Evolutionary conservation across 2,113 vertebrate species (phyloP), one percentile per base, ranked within the genome.

Genomic region (Peromyscus californicus): DNA sequence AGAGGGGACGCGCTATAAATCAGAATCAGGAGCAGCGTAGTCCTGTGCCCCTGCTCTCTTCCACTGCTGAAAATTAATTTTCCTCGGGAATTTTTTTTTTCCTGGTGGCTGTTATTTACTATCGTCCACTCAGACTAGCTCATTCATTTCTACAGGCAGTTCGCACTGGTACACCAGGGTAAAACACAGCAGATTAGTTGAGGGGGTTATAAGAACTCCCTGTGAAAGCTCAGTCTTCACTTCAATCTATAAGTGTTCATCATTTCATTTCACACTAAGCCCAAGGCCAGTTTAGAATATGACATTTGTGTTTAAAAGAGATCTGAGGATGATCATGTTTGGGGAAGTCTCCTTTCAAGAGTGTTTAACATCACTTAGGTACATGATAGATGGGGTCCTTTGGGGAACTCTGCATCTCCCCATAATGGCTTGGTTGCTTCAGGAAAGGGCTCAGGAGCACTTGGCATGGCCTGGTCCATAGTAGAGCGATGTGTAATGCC

Each of bases 1-100:
- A 97, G 90, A 93, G 65, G 74, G 89, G 54, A 94, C 67, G 65
- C 59, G 88, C 89, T 79, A 98, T 97, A 97, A 97, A 97, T 98
- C 85, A 96, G 79, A 92, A 80, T 33, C 72, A 51, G 76, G 63
- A 93, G 69, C 95, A 92, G 85, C 80, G 29, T 45, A 75, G 85
- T 65, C 93, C 93, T 95, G 59, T 88, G 91, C 95, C 83, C 95
- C 86, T 96, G 79, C 91, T 95, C 89, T 84, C 69, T 94, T 92
- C 90, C 92, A 79, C 80, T 54, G 88, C 42, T 95, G 97, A 96
- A 97, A 97, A 97, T 96, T 98, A 98, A 98, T 97, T 98, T 98
- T 98, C 93, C 65, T 85, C 59, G 10, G 80, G 59, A 90, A 59
- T 54, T 74, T 92, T 87, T 91, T 89, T 90, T 94, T 89, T n/a